Percentiles rank a stretch among this genome's conserved stretches.
Conservation (phyloP, 2,888 invertebrate genomes). For the Alentia gelatinosa region DNA sequence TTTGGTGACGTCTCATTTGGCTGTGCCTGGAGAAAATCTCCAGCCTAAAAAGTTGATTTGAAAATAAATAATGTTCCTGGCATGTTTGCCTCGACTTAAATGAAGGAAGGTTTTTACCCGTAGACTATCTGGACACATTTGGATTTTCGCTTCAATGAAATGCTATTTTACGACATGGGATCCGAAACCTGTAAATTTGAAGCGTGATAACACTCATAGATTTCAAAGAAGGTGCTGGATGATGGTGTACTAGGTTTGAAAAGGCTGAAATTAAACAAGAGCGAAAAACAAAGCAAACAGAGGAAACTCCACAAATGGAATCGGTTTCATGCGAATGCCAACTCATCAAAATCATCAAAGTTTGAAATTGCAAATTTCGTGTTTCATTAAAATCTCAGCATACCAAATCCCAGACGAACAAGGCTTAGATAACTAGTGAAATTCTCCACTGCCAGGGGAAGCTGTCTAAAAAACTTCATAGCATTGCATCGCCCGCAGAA, state of each 20-base stretch:
- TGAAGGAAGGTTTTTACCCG: not conserved
- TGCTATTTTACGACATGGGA: not conserved
- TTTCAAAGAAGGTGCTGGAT: not conserved
- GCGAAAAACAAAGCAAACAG: not conserved
- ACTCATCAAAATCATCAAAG: not conserved
- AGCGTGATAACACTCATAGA: not conserved
- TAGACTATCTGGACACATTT: not conserved
- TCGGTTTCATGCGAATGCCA: not conserved
- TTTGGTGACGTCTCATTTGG: not conserved
- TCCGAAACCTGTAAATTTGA: not conserved
- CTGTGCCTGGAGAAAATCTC: not conserved
- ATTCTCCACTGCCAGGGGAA: not conserved
- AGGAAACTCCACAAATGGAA: not conserved
- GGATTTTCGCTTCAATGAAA: not conserved
- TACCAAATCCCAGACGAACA: not conserved
- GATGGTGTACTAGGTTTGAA: not conserved
- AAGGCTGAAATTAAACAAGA: not conserved
- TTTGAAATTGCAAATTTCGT: constrained; percentile 22
- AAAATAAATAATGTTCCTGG: not conserved
- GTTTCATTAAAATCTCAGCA: constrained; percentile 5
- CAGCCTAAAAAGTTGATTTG: not conserved
- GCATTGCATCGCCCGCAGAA: not conserved
- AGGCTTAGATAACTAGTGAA: not conserved
- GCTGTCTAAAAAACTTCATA: not conserved
- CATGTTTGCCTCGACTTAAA: not conserved